Base-by-base conservation (phyloP, 2,113 vertebrate species). In the Jaculus jaculus region DNA sequence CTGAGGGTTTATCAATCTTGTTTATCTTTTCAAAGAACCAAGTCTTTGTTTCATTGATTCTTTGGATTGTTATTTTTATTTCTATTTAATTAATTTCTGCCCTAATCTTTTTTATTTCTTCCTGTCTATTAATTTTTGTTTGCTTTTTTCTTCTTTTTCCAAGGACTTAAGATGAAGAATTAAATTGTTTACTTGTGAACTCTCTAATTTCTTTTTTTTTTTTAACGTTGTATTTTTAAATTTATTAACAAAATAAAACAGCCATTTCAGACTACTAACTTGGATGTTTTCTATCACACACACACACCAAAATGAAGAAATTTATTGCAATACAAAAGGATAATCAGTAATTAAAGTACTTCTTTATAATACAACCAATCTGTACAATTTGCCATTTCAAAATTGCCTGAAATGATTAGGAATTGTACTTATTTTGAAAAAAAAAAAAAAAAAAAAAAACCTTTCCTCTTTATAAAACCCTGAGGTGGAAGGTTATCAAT, bases 381-480 rank as follows among this genome's bases (percentile, higher is more conserved):
- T 72, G 89, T 82, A 89, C 77, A 93, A 83, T 80, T 82, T 23
- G 81, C 72, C 68, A 34, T 84, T 91, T 51, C 34, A 86, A 93
- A 92, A 87, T 3, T 71, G 72, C 91, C 65, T 93, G 96, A 94
- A 95, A 91, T 86, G 77, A 89, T 85, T 87, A 93, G 26, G 71
- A 79, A 92, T 23, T 17, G 72, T 65, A 86, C 47, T 47, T 90
- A 73, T 90, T 90, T 21, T 54, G 66, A 73, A 91, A 47, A 47
- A 47, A 47, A 47, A 47, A 47, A 47, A 47, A 47, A 47, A 47
- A 47, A 47, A 93, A 87, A 95, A 94, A 96, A 94, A 74, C 79
- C 86, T 94, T 93, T 93, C 91, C 83, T 96, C 92, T 16, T 2
- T 65, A 82, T 85, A 84, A 96, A 96, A 74, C 97, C 97, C 97